Percentiles rank a stretch among this genome's conserved stretches.
These are phyloP conservation scores for Oxygymnocypris stewartii DNA, from an alignment of 2,113 vertebrate species.

Conservation along the genomic window DNA sequence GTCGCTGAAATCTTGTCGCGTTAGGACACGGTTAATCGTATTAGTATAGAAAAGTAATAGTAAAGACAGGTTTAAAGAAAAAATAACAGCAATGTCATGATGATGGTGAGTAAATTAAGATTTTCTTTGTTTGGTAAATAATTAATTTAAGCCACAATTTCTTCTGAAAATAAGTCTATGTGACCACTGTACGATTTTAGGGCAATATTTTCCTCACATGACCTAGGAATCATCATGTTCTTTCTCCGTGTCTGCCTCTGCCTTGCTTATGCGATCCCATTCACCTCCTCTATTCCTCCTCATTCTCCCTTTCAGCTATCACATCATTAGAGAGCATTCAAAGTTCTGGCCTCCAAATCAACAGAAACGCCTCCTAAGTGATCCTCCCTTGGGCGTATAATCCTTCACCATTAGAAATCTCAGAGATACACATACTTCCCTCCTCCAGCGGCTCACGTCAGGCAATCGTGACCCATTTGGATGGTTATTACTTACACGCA, in stretches of 20 bases:
- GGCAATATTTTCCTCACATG: conserved; percentile 1
- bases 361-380: conserved; percentile 44
- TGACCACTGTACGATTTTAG: neutral
- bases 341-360: conserved; percentile 35
- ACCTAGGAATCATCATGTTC: conserved; percentile 23
- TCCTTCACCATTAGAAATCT: conserved; percentile 46
- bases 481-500: conserved; percentile 53
- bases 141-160: neutral
- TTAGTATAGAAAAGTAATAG: neutral
- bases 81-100: neutral
- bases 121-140: neutral
- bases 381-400: conserved; percentile 30
- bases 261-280: neutral
- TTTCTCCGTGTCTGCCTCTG: neutral
- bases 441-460: conserved; percentile 54
- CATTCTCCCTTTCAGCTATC: conserved; percentile 33
- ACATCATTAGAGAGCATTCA: conserved; percentile 47
- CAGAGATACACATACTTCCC: conserved; percentile 41
- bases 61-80: neutral
- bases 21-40: too few species aligned
- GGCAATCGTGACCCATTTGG: conserved; percentile 36
- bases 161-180: neutral
- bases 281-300: conserved; percentile 14
- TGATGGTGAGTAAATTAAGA: neutral
- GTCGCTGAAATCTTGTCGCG: too few species aligned